Percentiles rank a stretch among this genome's conserved stretches.
Conservation (phyloP, 2,888 invertebrate species). For the Auanema freiburgensis region DNA sequence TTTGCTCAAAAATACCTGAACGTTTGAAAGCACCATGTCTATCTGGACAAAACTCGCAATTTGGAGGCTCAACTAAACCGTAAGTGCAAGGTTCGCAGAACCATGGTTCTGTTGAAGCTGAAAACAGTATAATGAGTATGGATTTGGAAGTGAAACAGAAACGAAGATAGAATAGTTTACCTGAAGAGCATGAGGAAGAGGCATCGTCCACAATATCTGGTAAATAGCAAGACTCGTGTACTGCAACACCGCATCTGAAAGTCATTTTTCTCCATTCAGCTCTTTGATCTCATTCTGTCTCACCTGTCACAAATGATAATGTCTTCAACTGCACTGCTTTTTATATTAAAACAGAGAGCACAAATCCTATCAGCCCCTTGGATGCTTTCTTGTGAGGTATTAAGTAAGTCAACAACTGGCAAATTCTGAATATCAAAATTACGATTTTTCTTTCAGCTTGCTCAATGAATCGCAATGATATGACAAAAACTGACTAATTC, state of each 20-base stretch:
- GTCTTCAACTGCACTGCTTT: slow-evolving; percentile 29
- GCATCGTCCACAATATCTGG: slow-evolving; percentile 27
- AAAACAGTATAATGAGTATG: neutral
- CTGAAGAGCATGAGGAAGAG: slow-evolving; percentile 72
- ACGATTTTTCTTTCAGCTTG: too few species aligned
- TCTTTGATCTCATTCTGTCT: slow-evolving; percentile 3
- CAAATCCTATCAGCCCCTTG: slow-evolving; percentile 29
- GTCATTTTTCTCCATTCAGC: neutral
- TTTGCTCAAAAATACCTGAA: slow-evolving; percentile 65
- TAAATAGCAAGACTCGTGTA: slow-evolving; percentile 62
- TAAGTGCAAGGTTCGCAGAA: slow-evolving; percentile 90
- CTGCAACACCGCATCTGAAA: slow-evolving; percentile 56
- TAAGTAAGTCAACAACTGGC: too few species aligned
- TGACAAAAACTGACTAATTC: neutral
- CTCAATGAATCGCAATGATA: too few species aligned
- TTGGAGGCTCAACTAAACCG: slow-evolving; percentile 72
- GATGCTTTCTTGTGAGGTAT: too few species aligned
- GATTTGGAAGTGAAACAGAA: neutral
- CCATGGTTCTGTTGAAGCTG: slow-evolving; percentile 80
- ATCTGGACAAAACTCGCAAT: slow-evolving; percentile 93
- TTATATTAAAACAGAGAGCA: slow-evolving; percentile 50
- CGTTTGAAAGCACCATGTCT: slow-evolving; percentile 85
- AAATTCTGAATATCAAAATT: too few species aligned
- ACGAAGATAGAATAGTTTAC: neutral
- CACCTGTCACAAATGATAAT: slow-evolving; percentile 55